A percentile compares a stretch with the other conserved stretches of the same genome.
phyloP scores from a whole-genome alignment of 2,888 invertebrate genomes.

The Craniophora ligustri region DNA sequence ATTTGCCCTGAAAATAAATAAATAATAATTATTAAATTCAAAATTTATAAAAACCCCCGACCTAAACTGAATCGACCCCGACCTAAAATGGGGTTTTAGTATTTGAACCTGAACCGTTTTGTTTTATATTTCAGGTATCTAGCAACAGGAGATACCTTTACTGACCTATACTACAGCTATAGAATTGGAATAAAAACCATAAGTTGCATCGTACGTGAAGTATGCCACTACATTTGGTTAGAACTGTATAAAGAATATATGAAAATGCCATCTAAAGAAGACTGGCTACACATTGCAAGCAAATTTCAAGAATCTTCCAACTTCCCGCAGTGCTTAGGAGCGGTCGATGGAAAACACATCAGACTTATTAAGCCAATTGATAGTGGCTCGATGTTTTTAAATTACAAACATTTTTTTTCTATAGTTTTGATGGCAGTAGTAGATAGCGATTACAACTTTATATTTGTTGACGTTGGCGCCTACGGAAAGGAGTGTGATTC shows the following conservation, averaged over 20 bases:
- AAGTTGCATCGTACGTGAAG: constrained; percentile 36
- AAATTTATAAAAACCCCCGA: constrained; percentile 33
- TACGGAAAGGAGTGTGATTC: constrained; percentile 56
- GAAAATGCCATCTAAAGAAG: constrained; percentile 31
- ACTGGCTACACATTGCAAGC: constrained; percentile 32
- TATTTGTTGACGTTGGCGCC: constrained; percentile 47
- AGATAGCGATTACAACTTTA: constrained; percentile 52
- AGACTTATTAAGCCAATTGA: constrained; percentile 45
- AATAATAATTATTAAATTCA: constrained; percentile 19
- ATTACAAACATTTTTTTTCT: too few species aligned
- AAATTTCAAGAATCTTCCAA: constrained; percentile 35
- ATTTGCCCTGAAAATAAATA: constrained; percentile 24
- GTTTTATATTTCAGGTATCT: constrained; percentile 47
- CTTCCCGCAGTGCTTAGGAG: constrained; percentile 51
- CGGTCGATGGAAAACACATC: constrained; percentile 57
- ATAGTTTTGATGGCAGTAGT: constrained; percentile 52
- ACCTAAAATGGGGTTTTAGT: constrained; percentile 42
- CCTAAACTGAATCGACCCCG: constrained; percentile 42
- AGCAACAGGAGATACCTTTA: constrained; percentile 50
- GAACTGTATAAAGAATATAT: constrained; percentile 26
- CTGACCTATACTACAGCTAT: constrained; percentile 39
- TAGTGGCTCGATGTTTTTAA: constrained; percentile 52
- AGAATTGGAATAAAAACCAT: constrained; percentile 35
- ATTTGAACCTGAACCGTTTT: constrained; percentile 39
- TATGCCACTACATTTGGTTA: constrained; percentile 24